Base-by-base conservation (phyloP, 2,113 vertebrate species). In the Phyllostomus discolor region DNA sequence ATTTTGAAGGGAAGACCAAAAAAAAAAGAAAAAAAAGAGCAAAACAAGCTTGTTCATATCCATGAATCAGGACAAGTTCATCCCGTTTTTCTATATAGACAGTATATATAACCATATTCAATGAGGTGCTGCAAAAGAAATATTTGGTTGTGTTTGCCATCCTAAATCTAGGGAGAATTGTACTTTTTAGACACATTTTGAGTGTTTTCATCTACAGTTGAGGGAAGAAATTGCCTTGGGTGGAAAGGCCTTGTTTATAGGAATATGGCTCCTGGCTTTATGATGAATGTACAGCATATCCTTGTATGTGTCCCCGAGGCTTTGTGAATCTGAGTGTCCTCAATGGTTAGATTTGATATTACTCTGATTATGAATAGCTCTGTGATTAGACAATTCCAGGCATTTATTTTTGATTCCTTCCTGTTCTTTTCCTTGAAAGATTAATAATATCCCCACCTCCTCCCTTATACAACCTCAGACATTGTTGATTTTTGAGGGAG, bases 401-500 rank as follows among this genome's bases (percentile, higher is more conserved):
- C 59, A 62, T 72, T 95, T 85, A 78, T 94, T 82, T 92, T 46
- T 92, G 76, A 20, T 43, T 62, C 26, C 33, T 31, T 94, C 59
- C 66, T 94, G 26, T 72, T 90, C 52, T 76, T 69, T 82, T 92
- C 57, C 80, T 92, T 90, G 80, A 70, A 79, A 87, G 73, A 76
- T 70, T 48, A 75, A 85, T 35, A 73, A 14, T 80, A 54, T 54
- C 28, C 10, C 81, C 31, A 70, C 28, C 46, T 52, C 28, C 10
- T 64, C 24, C 28, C 12, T 26, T 12, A 43, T 11, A 38, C 2
- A 69, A 9, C 89, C 59, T 62, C 3, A 82, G 69, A 24, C 75
- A 87, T 52, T 75, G 52, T 82, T 76, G 48, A 95, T 64, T 92
- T 92, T 41, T 97, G 57, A 92, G 66, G 84, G 73, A 78, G 80